Evolutionary conservation across 2,888 invertebrate genomes (phyloP).

Genomic region (Alsophila aescularia): DNA sequence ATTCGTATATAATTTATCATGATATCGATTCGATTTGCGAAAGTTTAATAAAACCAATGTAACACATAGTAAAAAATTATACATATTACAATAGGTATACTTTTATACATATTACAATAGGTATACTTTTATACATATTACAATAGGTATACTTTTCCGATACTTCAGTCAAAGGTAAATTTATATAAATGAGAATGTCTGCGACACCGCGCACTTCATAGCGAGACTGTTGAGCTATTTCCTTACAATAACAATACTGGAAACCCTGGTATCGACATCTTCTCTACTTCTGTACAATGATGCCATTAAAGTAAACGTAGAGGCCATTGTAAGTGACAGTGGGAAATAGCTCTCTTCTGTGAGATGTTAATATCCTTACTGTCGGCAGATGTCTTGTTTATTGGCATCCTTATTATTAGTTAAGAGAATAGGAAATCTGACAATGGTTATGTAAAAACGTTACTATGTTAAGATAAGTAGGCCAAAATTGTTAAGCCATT

Average conservation of each 20-base stretch:
- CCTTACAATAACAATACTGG: slow-evolving; percentile 9
- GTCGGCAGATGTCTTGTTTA: slow-evolving; percentile 8
- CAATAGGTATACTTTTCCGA: no score
- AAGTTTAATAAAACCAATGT: no score
- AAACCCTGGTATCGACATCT: slow-evolving; percentile 17
- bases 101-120: no score
- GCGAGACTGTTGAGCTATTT: background rate
- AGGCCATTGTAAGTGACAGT: slow-evolving; percentile 29
- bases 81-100: no score
- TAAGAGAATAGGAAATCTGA: no score
- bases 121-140: no score
- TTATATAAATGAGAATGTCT: background rate
- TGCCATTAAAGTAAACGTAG: slow-evolving; percentile 25
- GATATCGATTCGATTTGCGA: no score
- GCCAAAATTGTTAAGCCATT: no score
- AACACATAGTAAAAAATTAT: no score
- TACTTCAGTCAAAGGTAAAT: background rate
- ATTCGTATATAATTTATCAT: no score
- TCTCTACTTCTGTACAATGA: slow-evolving; percentile 6
- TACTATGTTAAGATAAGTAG: no score
- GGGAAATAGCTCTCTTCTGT: slow-evolving; percentile 33
- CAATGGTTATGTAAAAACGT: no score
- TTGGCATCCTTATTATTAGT: background rate
- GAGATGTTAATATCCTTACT: slow-evolving; percentile 30
- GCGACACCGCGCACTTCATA: background rate